These are phyloP conservation scores for Zeus faber DNA, from an alignment of 2,113 vertebrate genomes.

Conservation along the genomic window DNA sequence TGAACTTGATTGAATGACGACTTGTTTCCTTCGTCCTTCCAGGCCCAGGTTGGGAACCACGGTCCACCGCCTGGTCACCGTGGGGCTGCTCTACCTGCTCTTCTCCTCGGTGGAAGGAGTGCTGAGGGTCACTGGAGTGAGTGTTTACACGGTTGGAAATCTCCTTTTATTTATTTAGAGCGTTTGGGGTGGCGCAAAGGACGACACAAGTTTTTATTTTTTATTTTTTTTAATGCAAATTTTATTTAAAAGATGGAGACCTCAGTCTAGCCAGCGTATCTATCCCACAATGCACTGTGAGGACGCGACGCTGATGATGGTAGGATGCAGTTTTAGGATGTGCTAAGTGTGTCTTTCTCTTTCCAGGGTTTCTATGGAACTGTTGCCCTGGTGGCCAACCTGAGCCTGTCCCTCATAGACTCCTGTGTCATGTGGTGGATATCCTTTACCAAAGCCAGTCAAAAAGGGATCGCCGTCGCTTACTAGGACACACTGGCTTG, in stretches of 20 bases:
- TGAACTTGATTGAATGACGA: too few species aligned
- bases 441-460: constrained; percentile 79
- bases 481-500: background rate
- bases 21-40: too few species aligned
- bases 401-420: constrained; percentile 90
- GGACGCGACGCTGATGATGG: too few species aligned
- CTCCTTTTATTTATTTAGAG: too few species aligned
- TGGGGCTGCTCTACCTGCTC: constrained; percentile 88
- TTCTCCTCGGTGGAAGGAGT: constrained; percentile 95
- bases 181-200: too few species aligned
- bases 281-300: too few species aligned
- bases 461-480: background rate
- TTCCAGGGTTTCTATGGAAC: constrained; percentile 85
- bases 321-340: too few species aligned
- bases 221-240: too few species aligned
- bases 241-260: too few species aligned
- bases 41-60: constrained; percentile 92
- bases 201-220: too few species aligned
- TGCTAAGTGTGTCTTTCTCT: constrained; percentile 22
- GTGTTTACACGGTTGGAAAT: too few species aligned
- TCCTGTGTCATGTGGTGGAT: constrained; percentile 98
- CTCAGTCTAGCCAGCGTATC: too few species aligned
- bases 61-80: constrained; percentile 87
- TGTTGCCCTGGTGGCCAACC: constrained; percentile 84
- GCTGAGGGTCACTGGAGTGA: constrained; percentile 91